phyloP scores from a whole-genome alignment of 2,113 vertebrate genomes.

The Protobothrops mucrosquamatus region DNA sequence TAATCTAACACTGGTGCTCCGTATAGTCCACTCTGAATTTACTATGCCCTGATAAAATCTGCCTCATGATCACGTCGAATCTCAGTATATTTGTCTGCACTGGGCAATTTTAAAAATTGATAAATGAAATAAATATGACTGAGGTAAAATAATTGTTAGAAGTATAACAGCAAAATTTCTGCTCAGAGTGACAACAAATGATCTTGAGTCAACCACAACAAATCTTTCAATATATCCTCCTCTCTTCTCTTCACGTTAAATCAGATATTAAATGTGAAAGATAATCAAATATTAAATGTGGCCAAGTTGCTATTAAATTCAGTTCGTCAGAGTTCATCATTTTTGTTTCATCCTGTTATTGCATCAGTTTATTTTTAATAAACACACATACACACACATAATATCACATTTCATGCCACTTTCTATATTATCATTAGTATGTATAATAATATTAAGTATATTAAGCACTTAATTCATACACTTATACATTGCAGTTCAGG shows the following conservation, averaged over 20 bases:
- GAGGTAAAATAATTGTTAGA: neutral
- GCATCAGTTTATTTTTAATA: neutral
- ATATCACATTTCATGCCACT: neutral
- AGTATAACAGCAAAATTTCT: neutral
- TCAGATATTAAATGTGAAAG: neutral
- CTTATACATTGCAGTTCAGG: neutral
- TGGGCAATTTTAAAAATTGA: neutral
- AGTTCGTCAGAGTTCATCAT: neutral
- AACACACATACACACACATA: neutral
- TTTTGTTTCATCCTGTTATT: neutral
- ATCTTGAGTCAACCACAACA: neutral
- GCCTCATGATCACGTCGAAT: neutral
- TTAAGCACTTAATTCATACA: neutral
- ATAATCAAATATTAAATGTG: neutral
- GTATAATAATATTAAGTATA: neutral
- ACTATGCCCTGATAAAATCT: neutral
- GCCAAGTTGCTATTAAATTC: neutral
- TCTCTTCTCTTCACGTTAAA: too few relatives aligned
- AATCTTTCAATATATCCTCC: neutral
- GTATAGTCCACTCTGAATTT: neutral
- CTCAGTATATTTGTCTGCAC: neutral
- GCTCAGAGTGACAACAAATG: neutral
- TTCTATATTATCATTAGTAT: neutral
- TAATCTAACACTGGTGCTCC: neutral
- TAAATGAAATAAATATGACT: neutral